Conservation (phyloP, 2,797 vertebrate genomes). For the Malacoctenus gilli region DNA sequence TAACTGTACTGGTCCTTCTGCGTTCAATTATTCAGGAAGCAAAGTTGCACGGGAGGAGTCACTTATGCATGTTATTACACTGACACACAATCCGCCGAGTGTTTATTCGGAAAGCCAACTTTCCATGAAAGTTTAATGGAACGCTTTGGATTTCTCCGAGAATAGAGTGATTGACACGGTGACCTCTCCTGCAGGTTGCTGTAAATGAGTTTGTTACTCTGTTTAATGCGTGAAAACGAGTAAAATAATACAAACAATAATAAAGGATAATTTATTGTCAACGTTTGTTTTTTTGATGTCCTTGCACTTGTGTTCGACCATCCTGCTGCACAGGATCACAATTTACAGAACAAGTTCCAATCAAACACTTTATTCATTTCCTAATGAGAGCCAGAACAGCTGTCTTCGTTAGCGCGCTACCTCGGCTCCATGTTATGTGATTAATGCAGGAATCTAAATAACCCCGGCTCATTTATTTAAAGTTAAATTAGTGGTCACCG, state of each 20-base stretch:
- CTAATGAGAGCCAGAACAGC: conserved; percentile 3
- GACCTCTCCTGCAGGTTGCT: neutral
- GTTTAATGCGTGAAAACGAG: neutral
- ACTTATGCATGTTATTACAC: conserved; percentile 43
- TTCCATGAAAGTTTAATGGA: conserved; percentile 42
- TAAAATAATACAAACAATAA: neutral
- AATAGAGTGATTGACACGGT: conserved; percentile 1
- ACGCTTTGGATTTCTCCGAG: conserved; percentile 38
- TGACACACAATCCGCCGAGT: conserved; percentile 29
- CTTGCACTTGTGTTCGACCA: neutral
- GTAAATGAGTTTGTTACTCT: neutral
- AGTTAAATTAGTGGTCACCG: conserved; percentile 88
- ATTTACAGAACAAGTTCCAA: too few relatives aligned
- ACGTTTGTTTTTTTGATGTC: neutral
- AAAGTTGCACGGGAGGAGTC: conserved; percentile 33
- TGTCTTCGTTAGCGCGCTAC: conserved; percentile 26
- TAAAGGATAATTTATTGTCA: neutral
- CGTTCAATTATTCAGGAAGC: conserved; percentile 63
- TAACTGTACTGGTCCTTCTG: conserved; percentile 22
- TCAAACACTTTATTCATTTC: neutral
- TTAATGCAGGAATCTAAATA: conserved; percentile 82
- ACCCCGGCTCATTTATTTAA: conserved; percentile 86
- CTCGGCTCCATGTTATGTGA: conserved; percentile 19
- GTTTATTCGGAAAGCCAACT: conserved; percentile 31
- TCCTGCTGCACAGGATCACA: too few relatives aligned